Evolutionary conservation across 2,888 invertebrate species (phyloP).

Genomic region (Apotomis turbidana): DNA sequence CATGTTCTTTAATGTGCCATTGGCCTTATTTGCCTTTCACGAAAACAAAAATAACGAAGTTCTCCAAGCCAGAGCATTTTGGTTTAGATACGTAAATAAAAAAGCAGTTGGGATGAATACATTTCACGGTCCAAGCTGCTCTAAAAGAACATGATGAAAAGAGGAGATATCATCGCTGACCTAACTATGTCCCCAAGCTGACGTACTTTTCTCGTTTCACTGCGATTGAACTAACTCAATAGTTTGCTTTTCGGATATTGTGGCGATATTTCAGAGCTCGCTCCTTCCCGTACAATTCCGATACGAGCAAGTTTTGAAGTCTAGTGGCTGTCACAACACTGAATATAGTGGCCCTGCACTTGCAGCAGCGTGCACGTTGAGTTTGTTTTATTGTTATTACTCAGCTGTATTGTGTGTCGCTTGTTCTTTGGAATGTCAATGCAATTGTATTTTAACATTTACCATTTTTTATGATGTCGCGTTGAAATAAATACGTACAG

Average conservation of each 20-base stretch:
- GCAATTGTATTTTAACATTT: not conserved
- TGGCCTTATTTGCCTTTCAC: no score
- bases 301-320: slow-evolving; percentile 31
- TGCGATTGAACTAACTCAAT: slow-evolving; percentile 22
- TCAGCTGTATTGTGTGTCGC: slow-evolving; percentile 9
- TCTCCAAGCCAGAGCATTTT: no score
- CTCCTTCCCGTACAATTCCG: slow-evolving; percentile 26
- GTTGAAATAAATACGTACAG: no score
- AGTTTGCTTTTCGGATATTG: slow-evolving; percentile 27
- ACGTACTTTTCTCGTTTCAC: slow-evolving; percentile 1
- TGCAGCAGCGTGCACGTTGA: slow-evolving; percentile 2
- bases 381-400: slow-evolving; percentile 23
- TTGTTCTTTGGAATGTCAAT: not conserved
- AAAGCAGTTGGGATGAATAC: no score
- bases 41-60: no score
- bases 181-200: no score
- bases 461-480: no score
- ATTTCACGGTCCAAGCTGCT: no score
- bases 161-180: no score
- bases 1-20: no score
- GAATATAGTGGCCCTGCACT: slow-evolving; percentile 16
- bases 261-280: slow-evolving; percentile 23
- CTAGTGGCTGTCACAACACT: slow-evolving; percentile 27
- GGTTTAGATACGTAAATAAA: no score
- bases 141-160: no score